These are phyloP conservation scores for Lissonota sp. DNA, from an alignment of 2,888 invertebrate species.

Conservation along the genomic window DNA sequence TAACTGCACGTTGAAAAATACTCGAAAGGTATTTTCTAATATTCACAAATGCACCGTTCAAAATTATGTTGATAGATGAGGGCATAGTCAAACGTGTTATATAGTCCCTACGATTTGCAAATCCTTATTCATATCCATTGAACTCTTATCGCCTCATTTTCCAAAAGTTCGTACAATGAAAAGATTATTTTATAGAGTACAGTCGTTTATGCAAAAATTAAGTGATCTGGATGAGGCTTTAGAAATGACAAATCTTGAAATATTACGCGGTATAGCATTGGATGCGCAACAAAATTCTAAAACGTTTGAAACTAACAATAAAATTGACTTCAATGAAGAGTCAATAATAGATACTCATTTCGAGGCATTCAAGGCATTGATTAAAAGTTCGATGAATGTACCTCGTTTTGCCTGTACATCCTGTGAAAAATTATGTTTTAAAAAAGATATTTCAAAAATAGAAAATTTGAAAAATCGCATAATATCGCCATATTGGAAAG, in stretches of 20 bases:
- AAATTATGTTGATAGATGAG: conserved; percentile 36
- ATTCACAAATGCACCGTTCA: conserved; percentile 36
- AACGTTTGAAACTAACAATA: not conserved
- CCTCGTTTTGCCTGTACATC: conserved; percentile 37
- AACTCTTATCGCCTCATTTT: conserved; percentile 60
- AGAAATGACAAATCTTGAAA: conserved; percentile 19
- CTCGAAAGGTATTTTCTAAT: conserved; percentile 1
- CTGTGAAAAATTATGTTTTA: no score
- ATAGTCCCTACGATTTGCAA: conserved; percentile 48
- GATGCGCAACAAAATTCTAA: conserved; percentile 35
- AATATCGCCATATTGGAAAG: not conserved
- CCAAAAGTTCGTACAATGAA: no score
- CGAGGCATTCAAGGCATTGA: conserved; percentile 58
- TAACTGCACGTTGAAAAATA: conserved; percentile 32
- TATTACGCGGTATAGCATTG: conserved; percentile 26
- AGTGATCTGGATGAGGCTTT: conserved; percentile 50
- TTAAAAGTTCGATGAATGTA: conserved; percentile 61
- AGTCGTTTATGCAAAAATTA: no score
- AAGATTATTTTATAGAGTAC: no score
- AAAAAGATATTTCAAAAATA: no score
- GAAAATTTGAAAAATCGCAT: conserved; percentile 58
- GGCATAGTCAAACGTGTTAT: conserved; percentile 57
- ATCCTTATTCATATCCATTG: conserved; percentile 60
- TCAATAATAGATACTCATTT: conserved; percentile 42
- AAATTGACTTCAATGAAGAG: conserved; percentile 45